Evolutionary conservation across 2,888 invertebrate genomes (phyloP).

Genomic region (Ophonus ardosiacus): DNA sequence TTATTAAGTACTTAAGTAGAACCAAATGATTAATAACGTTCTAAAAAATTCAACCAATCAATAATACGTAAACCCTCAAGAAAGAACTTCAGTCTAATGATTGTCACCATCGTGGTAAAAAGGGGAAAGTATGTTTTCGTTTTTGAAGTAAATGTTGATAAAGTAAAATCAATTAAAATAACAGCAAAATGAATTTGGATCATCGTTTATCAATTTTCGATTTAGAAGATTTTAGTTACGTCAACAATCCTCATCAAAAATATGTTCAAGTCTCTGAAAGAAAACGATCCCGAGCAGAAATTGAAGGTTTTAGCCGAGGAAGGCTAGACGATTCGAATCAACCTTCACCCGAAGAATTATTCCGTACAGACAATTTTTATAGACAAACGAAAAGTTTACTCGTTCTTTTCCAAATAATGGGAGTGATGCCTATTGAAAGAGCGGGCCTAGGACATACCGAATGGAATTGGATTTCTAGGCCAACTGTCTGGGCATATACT

Average conservation of each 20-base stretch:
- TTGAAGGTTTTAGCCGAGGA: conserved; percentile 64
- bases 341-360: conserved; percentile 78
- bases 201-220: conserved; percentile 55
- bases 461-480: conserved; percentile 82
- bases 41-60: conserved; percentile 66
- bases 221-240: conserved; percentile 58
- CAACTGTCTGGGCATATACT: conserved; percentile 83
- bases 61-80: not conserved
- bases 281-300: conserved; percentile 65
- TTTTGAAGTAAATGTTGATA: not conserved
- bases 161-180: conserved; percentile 6
- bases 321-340: conserved; percentile 67
- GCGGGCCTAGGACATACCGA: conserved; percentile 78
- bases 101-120: not conserved
- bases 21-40: conserved; percentile 69
- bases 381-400: conserved; percentile 84
- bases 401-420: conserved; percentile 86
- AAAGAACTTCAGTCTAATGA: conserved; percentile 12
- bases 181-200: conserved; percentile 29
- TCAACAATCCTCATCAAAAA: conserved; percentile 70
- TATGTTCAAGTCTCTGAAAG: conserved; percentile 65
- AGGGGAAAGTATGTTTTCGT: not conserved
- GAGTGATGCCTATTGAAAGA: conserved; percentile 86
- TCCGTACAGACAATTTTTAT: conserved; percentile 84
- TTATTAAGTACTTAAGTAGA: conserved; percentile 66